phyloP scores from a whole-genome alignment of 1,140 invertebrate genomes.

The Vanessa atalanta region DNA sequence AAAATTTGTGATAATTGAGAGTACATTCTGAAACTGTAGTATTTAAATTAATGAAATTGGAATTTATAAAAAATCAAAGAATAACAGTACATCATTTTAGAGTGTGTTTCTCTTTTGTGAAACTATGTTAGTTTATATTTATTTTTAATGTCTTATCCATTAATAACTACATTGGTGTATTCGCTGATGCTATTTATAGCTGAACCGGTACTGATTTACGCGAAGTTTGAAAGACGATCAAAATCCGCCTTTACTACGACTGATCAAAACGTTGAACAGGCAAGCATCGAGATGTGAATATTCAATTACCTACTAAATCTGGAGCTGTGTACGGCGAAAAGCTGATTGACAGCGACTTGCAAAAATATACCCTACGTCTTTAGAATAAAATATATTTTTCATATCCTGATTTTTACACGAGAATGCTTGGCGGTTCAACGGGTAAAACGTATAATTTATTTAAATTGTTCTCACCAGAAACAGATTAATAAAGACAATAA shows the following conservation, averaged over 20 bases:
- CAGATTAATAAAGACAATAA: constrained; percentile 16
- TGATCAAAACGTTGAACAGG: constrained; percentile 52
- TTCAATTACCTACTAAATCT: constrained; percentile 57
- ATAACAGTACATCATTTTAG: too few species aligned
- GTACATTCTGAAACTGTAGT: too few species aligned
- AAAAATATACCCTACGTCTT: constrained; percentile 37
- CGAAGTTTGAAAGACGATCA: constrained; percentile 43
- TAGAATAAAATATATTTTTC: constrained; percentile 21
- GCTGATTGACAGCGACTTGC: constrained; percentile 1
- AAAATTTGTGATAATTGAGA: too few species aligned
- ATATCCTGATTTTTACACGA: not conserved
- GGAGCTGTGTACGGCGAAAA: constrained; percentile 28
- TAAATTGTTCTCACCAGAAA: constrained; percentile 37
- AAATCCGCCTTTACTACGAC: constrained; percentile 38
- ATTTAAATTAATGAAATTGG: too few species aligned
- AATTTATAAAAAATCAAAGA: too few species aligned
- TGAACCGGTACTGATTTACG: not conserved
- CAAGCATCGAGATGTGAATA: constrained; percentile 54
- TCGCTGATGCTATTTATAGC: not conserved
- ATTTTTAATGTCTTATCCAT: not conserved
- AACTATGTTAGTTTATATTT: not conserved
- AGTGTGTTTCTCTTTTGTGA: too few species aligned
- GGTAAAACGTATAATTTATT: constrained; percentile 38
- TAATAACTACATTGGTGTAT: not conserved
- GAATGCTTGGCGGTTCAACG: not conserved